Evolutionary conservation across 37 sponge, comb jelly and placozoan genomes (phyloP), one percentile per base, ranked within the genome.

Genomic region (Halichondria panicea): DNA sequence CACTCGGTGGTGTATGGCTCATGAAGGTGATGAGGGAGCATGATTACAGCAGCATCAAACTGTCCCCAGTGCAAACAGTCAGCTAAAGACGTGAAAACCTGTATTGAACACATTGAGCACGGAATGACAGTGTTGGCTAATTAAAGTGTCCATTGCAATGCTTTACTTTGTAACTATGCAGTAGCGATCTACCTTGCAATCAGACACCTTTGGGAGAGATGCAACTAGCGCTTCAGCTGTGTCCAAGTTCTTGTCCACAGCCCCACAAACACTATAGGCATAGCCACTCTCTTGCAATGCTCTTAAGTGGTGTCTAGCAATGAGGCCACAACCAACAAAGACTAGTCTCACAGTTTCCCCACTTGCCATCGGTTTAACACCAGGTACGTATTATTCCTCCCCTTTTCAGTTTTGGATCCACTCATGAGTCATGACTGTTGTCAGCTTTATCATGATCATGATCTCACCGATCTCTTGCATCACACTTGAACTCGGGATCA

Each of bases 21-120:
- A 57, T 86, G 87, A 13, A 86, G 74, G 58, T 86, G 61, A 45
- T 86, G 87, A 19, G 87, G 87, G 30, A 72, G 41, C 87, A 86
- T 79, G 12, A 86, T 22, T 9, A 78, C 44, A 0, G 66, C 87
- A 19, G 80, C 87, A 66, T 86, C 87, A 66, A 66, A 42, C 43
- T 41, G 3, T 2, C 68, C 68, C 68, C 68, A 66, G 2, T 38
- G 43, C 15, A 66, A 27, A 27, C 41, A 33, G 4, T 66, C 43
- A 66, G 4, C 24, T 43, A 66, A 24, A 2, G 43, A 42, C 44
- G 2, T 19, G n/a, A 66, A 66, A 9, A 66, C 43, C 68, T 66
- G 22, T 34, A 15, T 48, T 18, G 13, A 48, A 18, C 13, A 48
- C 52, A 48, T 48, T 11, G 52, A 48, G 52, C 15, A 18, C 13